Evolutionary conservation across 2,113 vertebrate genomes (phyloP).

Genomic region (Nothobranchius furzeri): DNA sequence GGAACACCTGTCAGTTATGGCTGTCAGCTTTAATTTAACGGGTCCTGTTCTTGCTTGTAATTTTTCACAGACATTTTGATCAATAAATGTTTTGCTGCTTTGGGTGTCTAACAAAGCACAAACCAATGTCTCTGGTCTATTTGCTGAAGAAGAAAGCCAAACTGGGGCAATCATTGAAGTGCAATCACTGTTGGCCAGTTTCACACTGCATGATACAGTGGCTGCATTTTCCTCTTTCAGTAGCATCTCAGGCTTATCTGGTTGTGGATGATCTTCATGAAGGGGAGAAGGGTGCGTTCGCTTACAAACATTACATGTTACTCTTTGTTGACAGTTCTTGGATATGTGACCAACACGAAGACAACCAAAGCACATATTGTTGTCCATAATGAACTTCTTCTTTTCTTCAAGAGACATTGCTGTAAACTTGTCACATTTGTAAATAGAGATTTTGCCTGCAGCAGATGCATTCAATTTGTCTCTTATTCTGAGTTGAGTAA

Average conservation of each 20-base stretch:
- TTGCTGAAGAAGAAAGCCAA: not conserved
- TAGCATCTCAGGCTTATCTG: not conserved
- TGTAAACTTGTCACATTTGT: too few relatives aligned
- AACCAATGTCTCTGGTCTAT: conserved; percentile 6
- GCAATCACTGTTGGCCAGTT: not conserved
- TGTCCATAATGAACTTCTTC: too few relatives aligned
- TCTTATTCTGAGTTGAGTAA: too few relatives aligned
- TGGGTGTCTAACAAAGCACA: conserved; percentile 22
- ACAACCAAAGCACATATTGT: too few relatives aligned
- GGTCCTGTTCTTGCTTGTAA: conserved; percentile 1
- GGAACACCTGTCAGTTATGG: conserved; percentile 10
- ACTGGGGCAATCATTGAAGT: conserved; percentile 30
- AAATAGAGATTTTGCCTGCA: too few relatives aligned
- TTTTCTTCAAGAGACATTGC: too few relatives aligned
- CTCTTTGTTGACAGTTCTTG: conserved; percentile 1
- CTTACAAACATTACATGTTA: conserved; percentile 10
- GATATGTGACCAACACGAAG: conserved; percentile 1
- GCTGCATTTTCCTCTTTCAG: not conserved
- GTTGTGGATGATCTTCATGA: not conserved
- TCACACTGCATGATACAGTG: not conserved
- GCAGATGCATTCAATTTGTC: too few relatives aligned
- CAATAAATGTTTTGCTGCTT: conserved; percentile 16
- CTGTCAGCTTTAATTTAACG: conserved; percentile 13
- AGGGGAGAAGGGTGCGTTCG: not conserved
- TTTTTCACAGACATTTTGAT: not conserved